Base-by-base conservation (phyloP, 1,140 invertebrate species). In the Meteorus sp. region DNA sequence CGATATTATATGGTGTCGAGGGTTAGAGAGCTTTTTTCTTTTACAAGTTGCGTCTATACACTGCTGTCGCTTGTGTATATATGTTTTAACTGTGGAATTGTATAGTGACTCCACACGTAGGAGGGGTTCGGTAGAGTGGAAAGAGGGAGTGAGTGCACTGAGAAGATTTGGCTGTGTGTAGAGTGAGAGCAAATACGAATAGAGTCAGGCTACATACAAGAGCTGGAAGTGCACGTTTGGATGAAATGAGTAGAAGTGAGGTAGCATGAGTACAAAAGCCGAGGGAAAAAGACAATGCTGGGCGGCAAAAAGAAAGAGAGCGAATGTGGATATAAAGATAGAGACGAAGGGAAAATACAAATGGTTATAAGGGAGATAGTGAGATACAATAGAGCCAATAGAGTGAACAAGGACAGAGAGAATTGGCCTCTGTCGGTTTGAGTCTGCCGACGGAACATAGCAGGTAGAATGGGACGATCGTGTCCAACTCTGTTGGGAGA, bases 371-470 rank as follows among this genome's bases (percentile, higher is more conserved):
- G n/a, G n/a, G 13, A 39, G 35, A 39, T 13, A 45, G 31, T 13
- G 17, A 27, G 20, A 17, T 35, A 68, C 62, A 66, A 68, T 62
- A 59, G 61, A 64, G 61, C 50, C 51, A 66, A 66, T 61, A 61
- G 35, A 59, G 25, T 53, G 31, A 35, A 63, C 44, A 59, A 51
- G 52, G 57, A 62, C 29, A 48, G 53, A 63, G 51, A 60, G 52
- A 55, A n/a, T n/a, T n/a, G n/a, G 23, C 39, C 33, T 51, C 23
- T 50, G 45, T 50, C 55, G 29, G 31, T 43, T 39, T 20, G 55
- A 41, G 41, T 27, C 22, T 54, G 35, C 55, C 33, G 45, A 37
- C 35, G 22, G n/a, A 51, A 41, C 35, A 57, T 23, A 31, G 15
- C 56, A 59, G 56, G 56, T 59, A 59, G 48, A 52, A 59, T 59